Evolutionary conservation across 2,797 vertebrate genomes (phyloP).

Genomic region (Brotogeris chrysoptera): DNA sequence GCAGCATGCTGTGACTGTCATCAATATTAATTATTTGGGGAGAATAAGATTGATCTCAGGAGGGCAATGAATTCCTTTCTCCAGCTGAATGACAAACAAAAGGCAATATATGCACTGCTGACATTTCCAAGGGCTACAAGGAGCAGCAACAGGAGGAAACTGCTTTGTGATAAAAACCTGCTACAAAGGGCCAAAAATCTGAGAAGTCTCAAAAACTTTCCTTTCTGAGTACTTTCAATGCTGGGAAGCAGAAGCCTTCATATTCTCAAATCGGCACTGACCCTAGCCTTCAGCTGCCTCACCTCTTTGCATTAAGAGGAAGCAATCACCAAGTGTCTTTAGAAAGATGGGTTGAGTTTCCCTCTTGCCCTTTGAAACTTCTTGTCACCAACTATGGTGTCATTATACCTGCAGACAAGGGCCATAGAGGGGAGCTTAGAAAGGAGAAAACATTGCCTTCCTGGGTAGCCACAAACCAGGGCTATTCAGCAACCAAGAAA

Average conservation of each 20-base stretch:
- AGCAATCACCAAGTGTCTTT: neutral
- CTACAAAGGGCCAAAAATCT: neutral
- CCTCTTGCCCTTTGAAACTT: neutral
- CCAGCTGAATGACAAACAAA: conserved; percentile 50
- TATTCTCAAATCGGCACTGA: neutral
- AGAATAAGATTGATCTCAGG: conserved; percentile 46
- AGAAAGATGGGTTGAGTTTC: neutral
- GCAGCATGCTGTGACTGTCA: neutral
- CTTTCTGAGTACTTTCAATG: neutral
- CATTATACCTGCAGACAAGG: neutral
- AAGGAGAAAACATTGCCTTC: neutral
- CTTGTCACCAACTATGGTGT: neutral
- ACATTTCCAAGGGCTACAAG: conserved; percentile 58
- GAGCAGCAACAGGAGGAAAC: neutral
- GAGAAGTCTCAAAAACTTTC: neutral
- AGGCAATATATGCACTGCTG: conserved; percentile 15
- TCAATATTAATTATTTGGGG: conserved; percentile 57
- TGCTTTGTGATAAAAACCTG: neutral
- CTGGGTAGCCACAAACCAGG: neutral
- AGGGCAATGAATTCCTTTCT: conserved; percentile 42
- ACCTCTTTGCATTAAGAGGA: neutral
- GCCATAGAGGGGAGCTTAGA: neutral
- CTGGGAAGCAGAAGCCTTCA: neutral
- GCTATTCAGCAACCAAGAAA: neutral
- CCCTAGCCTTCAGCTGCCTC: neutral